A percentile compares a stretch with the other conserved stretches of the same genome.
Evolutionary conservation across 2,888 invertebrate species (phyloP).

Genomic region (Eremobia ochroleuca): DNA sequence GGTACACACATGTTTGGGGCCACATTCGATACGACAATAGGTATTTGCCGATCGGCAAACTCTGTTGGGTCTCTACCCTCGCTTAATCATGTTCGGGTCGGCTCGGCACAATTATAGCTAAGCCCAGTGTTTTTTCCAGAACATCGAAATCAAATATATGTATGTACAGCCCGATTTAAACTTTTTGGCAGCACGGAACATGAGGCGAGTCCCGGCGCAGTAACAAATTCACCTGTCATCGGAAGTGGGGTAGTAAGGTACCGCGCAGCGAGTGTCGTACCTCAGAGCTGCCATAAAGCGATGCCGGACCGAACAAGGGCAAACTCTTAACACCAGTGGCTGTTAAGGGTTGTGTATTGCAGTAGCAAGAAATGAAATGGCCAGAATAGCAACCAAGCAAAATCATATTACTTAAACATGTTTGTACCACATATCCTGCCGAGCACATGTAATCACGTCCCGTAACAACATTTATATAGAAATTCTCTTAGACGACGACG

Average conservation of each 20-base stretch:
- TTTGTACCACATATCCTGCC: not conserved
- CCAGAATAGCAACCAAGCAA: not conserved
- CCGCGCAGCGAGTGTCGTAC: not conserved
- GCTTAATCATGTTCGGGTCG: not conserved
- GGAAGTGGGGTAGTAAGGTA: not conserved
- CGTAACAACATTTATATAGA: slow-evolving; percentile 36
- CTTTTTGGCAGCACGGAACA: too few species aligned
- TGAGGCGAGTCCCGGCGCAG: not conserved
- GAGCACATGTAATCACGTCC: slow-evolving; percentile 23
- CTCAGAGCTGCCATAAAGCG: not conserved
- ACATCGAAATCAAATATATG: too few species aligned
- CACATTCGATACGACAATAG: not conserved
- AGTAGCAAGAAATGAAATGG: not conserved
- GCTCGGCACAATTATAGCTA: not conserved
- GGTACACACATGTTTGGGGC: not conserved
- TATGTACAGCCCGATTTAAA: too few species aligned
- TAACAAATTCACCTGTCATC: not conserved
- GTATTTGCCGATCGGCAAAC: not conserved
- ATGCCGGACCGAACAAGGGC: not conserved
- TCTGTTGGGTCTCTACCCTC: not conserved
- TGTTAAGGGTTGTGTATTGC: too few species aligned
- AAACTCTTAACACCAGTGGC: not conserved
- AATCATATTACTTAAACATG: slow-evolving; percentile 1
- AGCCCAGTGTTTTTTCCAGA: not conserved
- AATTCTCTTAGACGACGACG: slow-evolving; percentile 19